A percentile compares a stretch with the other conserved stretches of the same genome.
Evolutionary conservation across 2,113 vertebrate species (phyloP).

Genomic region (Albula glossodonta): DNA sequence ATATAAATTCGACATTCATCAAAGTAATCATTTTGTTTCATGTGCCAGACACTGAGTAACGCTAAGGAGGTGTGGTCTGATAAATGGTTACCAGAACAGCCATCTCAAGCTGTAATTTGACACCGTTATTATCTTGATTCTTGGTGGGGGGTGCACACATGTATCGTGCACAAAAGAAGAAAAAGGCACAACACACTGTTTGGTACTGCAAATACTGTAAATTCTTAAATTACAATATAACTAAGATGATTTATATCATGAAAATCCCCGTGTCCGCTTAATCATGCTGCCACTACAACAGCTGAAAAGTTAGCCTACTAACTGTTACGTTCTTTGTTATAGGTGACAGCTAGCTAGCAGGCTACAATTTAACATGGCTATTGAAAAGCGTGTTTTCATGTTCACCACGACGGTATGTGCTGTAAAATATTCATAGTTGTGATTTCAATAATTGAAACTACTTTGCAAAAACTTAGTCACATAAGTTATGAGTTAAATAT

Average conservation of each 20-base stretch:
- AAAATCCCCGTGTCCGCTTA: background rate
- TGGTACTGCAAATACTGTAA: background rate
- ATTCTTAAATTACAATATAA: background rate
- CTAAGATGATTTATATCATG: background rate
- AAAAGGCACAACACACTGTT: background rate
- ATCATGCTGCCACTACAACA: background rate
- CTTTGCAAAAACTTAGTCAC: background rate
- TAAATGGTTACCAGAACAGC: slow-evolving; percentile 23
- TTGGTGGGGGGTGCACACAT: background rate
- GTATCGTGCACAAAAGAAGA: slow-evolving; percentile 17
- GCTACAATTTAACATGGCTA: background rate
- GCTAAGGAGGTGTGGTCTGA: slow-evolving; percentile 19
- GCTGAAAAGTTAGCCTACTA: background rate
- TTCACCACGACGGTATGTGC: slow-evolving; percentile 25
- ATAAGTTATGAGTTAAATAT: no score
- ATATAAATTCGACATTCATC: background rate
- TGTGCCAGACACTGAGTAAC: background rate
- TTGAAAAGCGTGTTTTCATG: background rate
- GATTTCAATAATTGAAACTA: background rate
- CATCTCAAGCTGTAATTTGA: slow-evolving; percentile 30
- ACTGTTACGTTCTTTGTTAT: background rate
- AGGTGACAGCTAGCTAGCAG: background rate
- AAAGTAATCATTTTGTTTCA: background rate
- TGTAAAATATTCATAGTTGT: slow-evolving; percentile 48
- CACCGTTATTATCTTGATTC: slow-evolving; percentile 10